Conservation (phyloP, 2,797 vertebrate species). For the Hafferia zeledoni region DNA sequence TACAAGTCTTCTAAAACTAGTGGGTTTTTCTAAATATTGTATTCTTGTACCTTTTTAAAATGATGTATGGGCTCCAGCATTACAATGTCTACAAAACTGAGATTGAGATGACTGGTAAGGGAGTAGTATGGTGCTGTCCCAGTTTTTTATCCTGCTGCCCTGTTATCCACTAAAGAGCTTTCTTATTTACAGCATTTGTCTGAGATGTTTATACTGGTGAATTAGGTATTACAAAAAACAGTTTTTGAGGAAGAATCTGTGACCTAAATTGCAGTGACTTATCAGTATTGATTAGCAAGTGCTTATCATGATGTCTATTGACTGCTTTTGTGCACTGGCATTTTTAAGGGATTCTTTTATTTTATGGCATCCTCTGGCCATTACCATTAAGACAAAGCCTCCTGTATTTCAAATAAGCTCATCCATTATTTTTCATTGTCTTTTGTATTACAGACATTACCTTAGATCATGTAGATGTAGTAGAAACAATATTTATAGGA, state of each 20-base stretch:
- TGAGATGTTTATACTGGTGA: not conserved
- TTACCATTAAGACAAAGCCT: not conserved
- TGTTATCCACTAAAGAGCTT: not conserved
- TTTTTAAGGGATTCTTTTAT: slow-evolving; percentile 24
- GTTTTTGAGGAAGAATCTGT: not conserved
- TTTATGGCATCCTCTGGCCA: slow-evolving; percentile 5
- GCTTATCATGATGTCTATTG: slow-evolving; percentile 28
- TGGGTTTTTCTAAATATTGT: not conserved
- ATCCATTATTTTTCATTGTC: slow-evolving; percentile 16
- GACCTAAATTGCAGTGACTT: slow-evolving; percentile 17
- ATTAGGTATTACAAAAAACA: not conserved
- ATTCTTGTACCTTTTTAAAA: not conserved
- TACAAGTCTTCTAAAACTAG: not conserved
- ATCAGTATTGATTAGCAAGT: slow-evolving; percentile 43
- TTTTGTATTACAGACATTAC: not conserved
- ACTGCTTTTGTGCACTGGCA: not conserved
- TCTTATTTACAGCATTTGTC: not conserved
- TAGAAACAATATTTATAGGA: not conserved
- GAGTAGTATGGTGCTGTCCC: not conserved
- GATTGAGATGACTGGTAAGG: not conserved
- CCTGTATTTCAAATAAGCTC: not conserved
- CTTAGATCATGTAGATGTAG: not conserved
- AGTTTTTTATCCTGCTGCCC: not conserved
- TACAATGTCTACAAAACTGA: not conserved
- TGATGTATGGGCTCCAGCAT: not conserved